Percentiles rank a stretch among this genome's conserved stretches.
Conservation (phyloP, 2,888 invertebrate genomes). For the Eurytoma adleriae region DNA sequence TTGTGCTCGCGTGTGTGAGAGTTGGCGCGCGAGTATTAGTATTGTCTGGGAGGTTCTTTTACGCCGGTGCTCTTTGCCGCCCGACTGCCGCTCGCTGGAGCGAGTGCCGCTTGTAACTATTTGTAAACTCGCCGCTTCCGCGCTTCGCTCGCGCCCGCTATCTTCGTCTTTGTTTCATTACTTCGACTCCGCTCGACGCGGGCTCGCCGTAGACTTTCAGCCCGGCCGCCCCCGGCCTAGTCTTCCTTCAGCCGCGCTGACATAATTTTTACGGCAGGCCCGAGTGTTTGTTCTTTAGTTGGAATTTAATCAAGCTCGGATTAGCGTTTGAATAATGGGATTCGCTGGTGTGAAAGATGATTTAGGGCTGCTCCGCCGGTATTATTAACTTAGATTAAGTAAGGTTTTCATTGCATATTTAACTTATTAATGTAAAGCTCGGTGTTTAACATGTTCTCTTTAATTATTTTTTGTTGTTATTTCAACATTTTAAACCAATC, state of each 20-base stretch:
- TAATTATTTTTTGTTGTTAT: no score
- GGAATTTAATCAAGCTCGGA: constrained; percentile 21
- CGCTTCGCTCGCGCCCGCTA: neutral
- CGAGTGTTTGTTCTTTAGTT: constrained; percentile 10
- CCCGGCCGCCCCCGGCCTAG: neutral
- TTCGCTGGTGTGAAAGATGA: neutral
- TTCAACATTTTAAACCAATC: no score
- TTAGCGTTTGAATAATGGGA: neutral
- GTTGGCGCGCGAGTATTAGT: neutral
- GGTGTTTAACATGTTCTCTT: no score
- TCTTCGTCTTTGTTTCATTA: neutral
- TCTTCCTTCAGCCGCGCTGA: neutral
- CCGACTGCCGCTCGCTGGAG: neutral
- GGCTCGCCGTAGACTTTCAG: neutral
- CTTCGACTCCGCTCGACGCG: neutral
- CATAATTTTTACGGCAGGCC: constrained; percentile 7
- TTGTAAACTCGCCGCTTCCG: constrained; percentile 57
- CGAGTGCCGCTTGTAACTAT: constrained; percentile 40
- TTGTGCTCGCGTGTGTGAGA: neutral
- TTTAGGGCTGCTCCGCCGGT: neutral
- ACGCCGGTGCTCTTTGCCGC: no score
- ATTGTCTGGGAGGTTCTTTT: no score
- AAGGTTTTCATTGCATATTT: no score
- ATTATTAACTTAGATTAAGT: no score
- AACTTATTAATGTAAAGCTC: no score